phyloP scores from a whole-genome alignment of 2,113 vertebrate species.

The Nesoenas mayeri region DNA sequence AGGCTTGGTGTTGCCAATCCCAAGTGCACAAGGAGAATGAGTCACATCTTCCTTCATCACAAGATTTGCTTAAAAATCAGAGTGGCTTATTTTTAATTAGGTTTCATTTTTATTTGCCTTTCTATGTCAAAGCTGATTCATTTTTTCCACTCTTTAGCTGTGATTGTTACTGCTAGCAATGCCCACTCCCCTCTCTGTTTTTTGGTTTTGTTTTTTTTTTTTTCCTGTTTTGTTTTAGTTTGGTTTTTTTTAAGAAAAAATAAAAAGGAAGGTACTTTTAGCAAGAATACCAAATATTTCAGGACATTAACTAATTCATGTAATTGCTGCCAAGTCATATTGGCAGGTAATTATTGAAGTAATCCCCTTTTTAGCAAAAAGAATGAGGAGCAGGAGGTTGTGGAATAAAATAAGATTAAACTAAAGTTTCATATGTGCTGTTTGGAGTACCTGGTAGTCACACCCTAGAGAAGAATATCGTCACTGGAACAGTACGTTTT shows the following conservation, averaged over 20 bases:
- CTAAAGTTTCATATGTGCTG: neutral
- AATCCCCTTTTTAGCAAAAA: neutral
- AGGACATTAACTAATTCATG: neutral
- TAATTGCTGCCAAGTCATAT: neutral
- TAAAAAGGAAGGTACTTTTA: neutral
- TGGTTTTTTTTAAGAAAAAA: neutral
- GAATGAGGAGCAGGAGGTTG: neutral
- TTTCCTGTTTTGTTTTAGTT: too few relatives aligned
- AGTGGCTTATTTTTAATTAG: slow-evolving; percentile 9
- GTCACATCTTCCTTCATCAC: slow-evolving; percentile 44
- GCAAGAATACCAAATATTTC: neutral
- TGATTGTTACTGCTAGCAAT: neutral
- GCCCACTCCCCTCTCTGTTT: fast-evolving
- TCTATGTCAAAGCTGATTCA: slow-evolving; percentile 13
- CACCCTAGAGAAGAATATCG: neutral
- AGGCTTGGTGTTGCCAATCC: neutral
- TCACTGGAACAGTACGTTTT: neutral
- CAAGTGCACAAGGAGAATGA: neutral
- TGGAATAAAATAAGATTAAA: neutral
- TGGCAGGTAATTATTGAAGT: neutral
- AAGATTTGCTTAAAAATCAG: slow-evolving; percentile 15
- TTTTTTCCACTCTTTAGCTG: neutral
- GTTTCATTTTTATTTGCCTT: slow-evolving; percentile 48
- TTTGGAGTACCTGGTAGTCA: neutral
- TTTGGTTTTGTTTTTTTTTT: too few relatives aligned